Percentiles rank a stretch among this genome's conserved stretches.
Conservation (phyloP, 2,888 invertebrate genomes). For the Drosophila sordidapex region DNA sequence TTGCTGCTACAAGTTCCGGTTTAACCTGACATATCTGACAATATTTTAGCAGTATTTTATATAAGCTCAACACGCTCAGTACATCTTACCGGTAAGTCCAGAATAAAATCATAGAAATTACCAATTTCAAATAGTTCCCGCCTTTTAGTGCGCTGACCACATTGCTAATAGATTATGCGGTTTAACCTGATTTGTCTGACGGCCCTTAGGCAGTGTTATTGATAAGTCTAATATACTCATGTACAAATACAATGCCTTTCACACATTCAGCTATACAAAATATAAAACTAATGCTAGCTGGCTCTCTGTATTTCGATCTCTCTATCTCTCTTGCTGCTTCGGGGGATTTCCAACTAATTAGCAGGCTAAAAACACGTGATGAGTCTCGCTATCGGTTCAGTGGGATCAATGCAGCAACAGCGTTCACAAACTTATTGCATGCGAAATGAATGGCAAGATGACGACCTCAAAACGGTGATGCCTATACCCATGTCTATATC, state of each 20-base stretch:
- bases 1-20: neutral
- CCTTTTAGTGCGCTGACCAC: neutral
- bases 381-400: slow-evolving; percentile 65
- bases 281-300: neutral
- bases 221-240: neutral
- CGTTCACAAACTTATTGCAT: slow-evolving; percentile 33
- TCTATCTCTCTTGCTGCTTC: neutral
- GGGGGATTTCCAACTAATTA: slow-evolving; percentile 68
- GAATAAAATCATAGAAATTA: neutral
- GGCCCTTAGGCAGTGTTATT: neutral
- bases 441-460: slow-evolving; percentile 35
- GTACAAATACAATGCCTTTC: slow-evolving; percentile 1
- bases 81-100: neutral
- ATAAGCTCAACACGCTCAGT: neutral
- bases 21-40: neutral
- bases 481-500: neutral
- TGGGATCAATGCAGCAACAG: slow-evolving; percentile 55
- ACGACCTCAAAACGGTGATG: slow-evolving; percentile 8
- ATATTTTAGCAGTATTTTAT: neutral
- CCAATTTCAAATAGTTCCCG: neutral
- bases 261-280: slow-evolving; percentile 3
- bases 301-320: neutral
- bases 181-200: neutral
- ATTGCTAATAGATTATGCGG: neutral
- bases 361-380: slow-evolving; percentile 65